Evolutionary conservation across 2,797 vertebrate species (phyloP).

Genomic region (Nyctibius grandis): DNA sequence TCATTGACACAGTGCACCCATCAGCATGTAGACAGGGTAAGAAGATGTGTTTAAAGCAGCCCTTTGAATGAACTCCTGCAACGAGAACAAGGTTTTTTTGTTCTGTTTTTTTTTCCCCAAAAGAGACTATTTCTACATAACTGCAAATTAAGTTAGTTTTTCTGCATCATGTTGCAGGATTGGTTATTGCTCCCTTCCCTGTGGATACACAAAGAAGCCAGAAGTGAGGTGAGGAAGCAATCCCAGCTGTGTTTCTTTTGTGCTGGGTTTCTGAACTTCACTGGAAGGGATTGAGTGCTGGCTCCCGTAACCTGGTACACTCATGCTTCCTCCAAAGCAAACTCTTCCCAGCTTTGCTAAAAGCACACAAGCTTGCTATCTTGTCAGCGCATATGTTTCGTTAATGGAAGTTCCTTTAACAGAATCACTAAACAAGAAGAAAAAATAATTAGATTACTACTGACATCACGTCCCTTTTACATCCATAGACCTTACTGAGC

Average conservation of each 20-base stretch:
- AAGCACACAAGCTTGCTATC: background rate
- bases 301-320: background rate
- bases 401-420: background rate
- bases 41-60: background rate
- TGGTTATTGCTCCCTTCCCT: background rate
- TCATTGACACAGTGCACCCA: background rate
- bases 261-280: background rate
- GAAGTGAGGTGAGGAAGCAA: background rate
- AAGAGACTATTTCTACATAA: background rate
- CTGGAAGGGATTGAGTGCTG: background rate
- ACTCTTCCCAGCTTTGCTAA: background rate
- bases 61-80: background rate
- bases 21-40: rapidly evolving
- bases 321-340: background rate
- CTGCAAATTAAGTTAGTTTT: background rate
- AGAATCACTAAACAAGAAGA: background rate
- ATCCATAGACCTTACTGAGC: background rate
- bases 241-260: background rate
- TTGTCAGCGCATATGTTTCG: background rate
- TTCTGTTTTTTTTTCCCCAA: background rate
- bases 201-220: background rate
- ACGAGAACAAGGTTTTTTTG: rapidly evolving
- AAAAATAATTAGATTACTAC: background rate
- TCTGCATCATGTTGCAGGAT: background rate
- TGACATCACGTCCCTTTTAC: background rate